Conservation (phyloP, 2,888 invertebrate genomes). For the Yponomeuta evonymella region DNA sequence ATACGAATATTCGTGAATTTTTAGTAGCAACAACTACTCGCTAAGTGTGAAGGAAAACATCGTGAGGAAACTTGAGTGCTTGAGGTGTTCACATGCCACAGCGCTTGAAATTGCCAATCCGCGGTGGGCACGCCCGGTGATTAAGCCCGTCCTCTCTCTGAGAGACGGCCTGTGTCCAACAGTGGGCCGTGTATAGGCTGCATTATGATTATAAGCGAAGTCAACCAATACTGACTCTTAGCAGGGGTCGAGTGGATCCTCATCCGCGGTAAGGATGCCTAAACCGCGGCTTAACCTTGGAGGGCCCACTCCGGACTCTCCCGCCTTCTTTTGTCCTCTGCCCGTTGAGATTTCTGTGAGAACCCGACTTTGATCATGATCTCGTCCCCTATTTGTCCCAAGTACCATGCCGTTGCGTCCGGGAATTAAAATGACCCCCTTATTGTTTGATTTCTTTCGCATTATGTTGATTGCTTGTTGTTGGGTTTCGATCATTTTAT, state of each 20-base stretch:
- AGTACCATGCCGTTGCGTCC: not conserved
- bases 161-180: no score
- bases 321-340: slow-evolving; percentile 40
- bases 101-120: no score
- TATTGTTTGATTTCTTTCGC: not conserved
- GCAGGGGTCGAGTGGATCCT: slow-evolving; percentile 52
- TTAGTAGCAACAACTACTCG: no score
- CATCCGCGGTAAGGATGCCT: slow-evolving; percentile 55
- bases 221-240: slow-evolving; percentile 10
- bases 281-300: slow-evolving; percentile 52
- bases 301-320: slow-evolving; percentile 39
- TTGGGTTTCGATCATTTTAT: not conserved
- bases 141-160: no score
- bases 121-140: no score
- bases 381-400: not conserved
- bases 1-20: no score
- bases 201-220: not conserved
- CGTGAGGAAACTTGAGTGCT: no score
- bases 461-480: not conserved
- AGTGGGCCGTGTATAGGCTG: no score
- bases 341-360: slow-evolving; percentile 27
- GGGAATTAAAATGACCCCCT: not conserved
- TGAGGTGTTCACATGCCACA: no score
- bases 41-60: no score
- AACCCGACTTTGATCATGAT: slow-evolving; percentile 11